Base-by-base conservation (phyloP, 2,797 vertebrate species). In the Anisognathus igniventris region DNA sequence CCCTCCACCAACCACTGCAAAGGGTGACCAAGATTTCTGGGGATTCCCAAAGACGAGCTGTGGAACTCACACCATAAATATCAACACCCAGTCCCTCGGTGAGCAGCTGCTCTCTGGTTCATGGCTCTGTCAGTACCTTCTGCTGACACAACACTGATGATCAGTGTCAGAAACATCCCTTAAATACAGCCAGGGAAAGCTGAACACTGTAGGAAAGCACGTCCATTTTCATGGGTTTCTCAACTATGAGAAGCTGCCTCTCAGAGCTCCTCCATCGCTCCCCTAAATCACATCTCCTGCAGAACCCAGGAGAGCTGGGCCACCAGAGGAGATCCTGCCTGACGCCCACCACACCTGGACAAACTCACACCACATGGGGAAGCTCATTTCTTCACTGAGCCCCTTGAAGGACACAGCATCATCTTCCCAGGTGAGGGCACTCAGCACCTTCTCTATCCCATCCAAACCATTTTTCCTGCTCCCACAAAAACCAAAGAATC, bases 321-420 rank as follows among this genome's bases (percentile, higher is more conserved):
- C 56, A 53, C 35, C 1, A 3, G 6, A 82, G 51, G 14, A 88
- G 65, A 42, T 23, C 65, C 83, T 54, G 31, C 47, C 16, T 5
- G 50, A 25, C 10, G 13, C 8, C 65, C 45, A 53, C 35, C 61
- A 53, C 53, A 11, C 24, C 66, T 11, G 15, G 53, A 42, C 8
- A 31, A 82, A 39, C 31, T 57, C 60, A 60, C 20, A n/a, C 7
- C 0, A 0, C 25, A 4, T 0, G 1, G 37, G 21, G 22, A 35
- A 77, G 20, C 24, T 64, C 48, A 16, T 42, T 68, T 50, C 62
- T 50, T 39, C 67, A 25, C 0, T 10, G 21, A 66, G 17, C 20
- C n/a, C 53, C 50, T 7, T 40, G 40, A 64, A 42, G 1, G 0
- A 31, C 31, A 14, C 0, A 0, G 33, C 31, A 45, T 7, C 50